Base-by-base conservation (phyloP, 2,888 invertebrate genomes). In the Osedax fenrisi region DNA sequence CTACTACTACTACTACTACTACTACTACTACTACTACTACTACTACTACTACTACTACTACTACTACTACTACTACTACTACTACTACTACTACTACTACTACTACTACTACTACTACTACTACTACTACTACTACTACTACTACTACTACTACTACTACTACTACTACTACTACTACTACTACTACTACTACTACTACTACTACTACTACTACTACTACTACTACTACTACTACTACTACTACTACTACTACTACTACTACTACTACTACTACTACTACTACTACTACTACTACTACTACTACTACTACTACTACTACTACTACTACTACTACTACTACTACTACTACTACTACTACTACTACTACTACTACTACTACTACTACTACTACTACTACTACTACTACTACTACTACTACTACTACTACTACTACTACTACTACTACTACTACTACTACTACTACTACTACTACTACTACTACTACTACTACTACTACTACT, bases 351-450 rank as follows among this genome's bases (percentile, higher is more conserved):
- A 67, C 67, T 67, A 67, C 67, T 67, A 67, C 67, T 2, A 67
- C 67, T 67, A 67, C 67, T 67, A 67, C 2, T 1, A 67, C 67
- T 1, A 67, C 67, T 67, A 67, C 67, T 67, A 67, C 2, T 67
- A 67, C 67, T 67, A 67, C 67, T 67, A 67, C 67, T 67, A 67
- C 67, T 67, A 67, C 67, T 67, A 67, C 67, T 2, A 67, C 67
- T 67, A 67, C 67, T 67, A 67, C 2, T 1, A 67, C 67, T 67
- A 67, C 67, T 67, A 67, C 2, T 67, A 67, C 67, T 67, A 67
- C 67, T 67, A 67, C 67, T 67, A 67, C 67, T 67, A 67, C 67
- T 67, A 67, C 67, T 67, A 67, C 67, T 67, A 67, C 67, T n/a
- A 67, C 67, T 67, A 67, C 67, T 67, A 67, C 21, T 67, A 67